Base-by-base conservation (phyloP, 2,888 invertebrate species). In the Dilophus febrilis region DNA sequence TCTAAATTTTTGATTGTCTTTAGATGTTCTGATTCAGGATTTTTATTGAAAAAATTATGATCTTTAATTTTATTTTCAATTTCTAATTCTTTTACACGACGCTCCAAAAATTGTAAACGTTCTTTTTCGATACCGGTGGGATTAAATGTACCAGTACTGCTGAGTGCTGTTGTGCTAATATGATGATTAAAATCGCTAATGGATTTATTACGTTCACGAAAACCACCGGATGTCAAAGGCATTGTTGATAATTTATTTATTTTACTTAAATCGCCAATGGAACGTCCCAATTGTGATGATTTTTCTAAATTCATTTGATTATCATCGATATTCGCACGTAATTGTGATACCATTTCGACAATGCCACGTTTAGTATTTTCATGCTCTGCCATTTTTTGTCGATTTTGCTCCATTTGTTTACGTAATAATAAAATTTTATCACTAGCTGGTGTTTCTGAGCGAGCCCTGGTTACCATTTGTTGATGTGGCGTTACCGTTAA, bases 371-470 rank as follows among this genome's bases (percentile, higher is more conserved):
- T 66, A 46, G 57, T 65, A 45, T 64, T 64, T 14, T 64, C 66
- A 4, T 70, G 59, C 50, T 70, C 66, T 11, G 68, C 70, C 47
- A 71, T 56, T 49, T 64, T 62, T 2, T 57, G 56, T 51, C 67
- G 67, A 50, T 68, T 71, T 51, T 70, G 64, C 47, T 70, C 69
- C 42, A 70, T 53, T 50, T 70, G 69, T 45, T 66, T 65, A 13
- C 66, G 59, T 27, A 71, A 50, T 40, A 71, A 54, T 48, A 62
- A 58, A 17, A 71, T 57, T 49, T 68, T 70, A 47, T 68, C 68
- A 48, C 59, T 68, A 29, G 65, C 64, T 36, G 66, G 64, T 17
- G 60, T 59, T 43, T 59, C 60, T 11, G 48, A 45, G 6, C 46
- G 39, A 2, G 42, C 37, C 14, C 30, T 27, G 8, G 5, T 5